phyloP scores from a whole-genome alignment of 2,113 vertebrate genomes.

The Loxodonta africana region DNA sequence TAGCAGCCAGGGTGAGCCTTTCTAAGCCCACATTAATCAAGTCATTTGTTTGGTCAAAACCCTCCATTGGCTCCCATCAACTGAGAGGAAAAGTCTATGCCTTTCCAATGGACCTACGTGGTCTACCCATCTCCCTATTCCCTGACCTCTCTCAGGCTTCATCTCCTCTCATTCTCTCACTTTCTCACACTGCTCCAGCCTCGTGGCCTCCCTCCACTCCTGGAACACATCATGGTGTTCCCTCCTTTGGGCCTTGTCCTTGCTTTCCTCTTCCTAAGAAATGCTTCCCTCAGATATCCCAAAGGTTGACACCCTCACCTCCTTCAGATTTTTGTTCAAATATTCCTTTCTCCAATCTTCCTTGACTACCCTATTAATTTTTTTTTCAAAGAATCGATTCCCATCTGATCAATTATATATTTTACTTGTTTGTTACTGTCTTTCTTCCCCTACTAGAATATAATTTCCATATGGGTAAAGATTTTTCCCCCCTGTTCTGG shows the following conservation, averaged over 20 bases:
- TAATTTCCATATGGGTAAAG: neutral
- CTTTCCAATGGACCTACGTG: neutral
- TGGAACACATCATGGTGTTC: no score
- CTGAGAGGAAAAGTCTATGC: neutral
- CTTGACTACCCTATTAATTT: neutral
- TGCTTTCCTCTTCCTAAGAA: conserved; percentile 3
- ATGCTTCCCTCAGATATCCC: neutral
- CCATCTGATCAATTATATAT: neutral
- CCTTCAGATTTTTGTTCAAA: neutral
- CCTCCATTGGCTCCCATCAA: neutral
- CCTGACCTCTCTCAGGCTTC: neutral
- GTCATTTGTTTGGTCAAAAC: neutral
- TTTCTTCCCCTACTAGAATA: neutral
- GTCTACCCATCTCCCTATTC: neutral
- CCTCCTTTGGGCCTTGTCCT: neutral
- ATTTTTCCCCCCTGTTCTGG: neutral
- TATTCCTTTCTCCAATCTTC: neutral
- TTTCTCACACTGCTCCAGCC: neutral
- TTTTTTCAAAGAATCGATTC: neutral
- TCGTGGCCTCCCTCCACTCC: neutral
- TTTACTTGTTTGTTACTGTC: neutral
- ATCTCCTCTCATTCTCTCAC: no score
- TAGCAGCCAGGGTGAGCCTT: neutral
- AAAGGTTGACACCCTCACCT: neutral
- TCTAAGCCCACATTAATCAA: neutral